phyloP scores from a whole-genome alignment of 2,797 vertebrate genomes.

The Helicolenus hilgendorfi region DNA sequence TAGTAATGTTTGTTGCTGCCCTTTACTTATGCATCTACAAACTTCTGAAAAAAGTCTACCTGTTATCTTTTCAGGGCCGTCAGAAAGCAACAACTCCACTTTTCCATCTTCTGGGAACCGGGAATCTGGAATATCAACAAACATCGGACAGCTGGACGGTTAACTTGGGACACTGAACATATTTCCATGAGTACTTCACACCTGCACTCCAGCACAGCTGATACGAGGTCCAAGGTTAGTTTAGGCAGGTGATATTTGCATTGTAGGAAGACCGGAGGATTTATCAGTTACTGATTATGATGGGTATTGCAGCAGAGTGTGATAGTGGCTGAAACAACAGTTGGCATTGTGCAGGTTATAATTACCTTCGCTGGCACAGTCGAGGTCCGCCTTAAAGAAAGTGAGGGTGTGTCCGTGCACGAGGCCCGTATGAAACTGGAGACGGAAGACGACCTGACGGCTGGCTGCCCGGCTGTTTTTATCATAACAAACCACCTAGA shows the following conservation, averaged over 20 bases:
- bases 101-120: constrained; percentile 92
- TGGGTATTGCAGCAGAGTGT: not conserved
- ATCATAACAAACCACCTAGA: constrained; percentile 94
- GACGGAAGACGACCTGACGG: constrained; percentile 92
- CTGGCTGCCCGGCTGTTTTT: constrained; percentile 87
- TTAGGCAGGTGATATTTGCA: constrained; percentile 45
- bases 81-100: constrained; percentile 94
- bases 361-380: constrained; percentile 91
- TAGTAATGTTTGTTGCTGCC: not conserved
- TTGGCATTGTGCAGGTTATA: constrained; percentile 40
- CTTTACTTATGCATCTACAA: not conserved
- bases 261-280: not conserved
- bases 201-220: constrained; percentile 39
- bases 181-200: constrained; percentile 42
- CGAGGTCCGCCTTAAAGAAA: constrained; percentile 93
- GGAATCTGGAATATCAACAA: constrained; percentile 87
- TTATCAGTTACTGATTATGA: constrained; percentile 63
- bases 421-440: constrained; percentile 95
- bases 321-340: not conserved
- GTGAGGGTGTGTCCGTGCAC: constrained; percentile 87
- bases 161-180: not conserved
- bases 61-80: constrained; percentile 90
- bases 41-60: constrained; percentile 69
- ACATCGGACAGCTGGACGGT: constrained; percentile 36
- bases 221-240: constrained; percentile 48